Conservation (phyloP, 2,797 vertebrate genomes). For the Spinus olivaceus region DNA sequence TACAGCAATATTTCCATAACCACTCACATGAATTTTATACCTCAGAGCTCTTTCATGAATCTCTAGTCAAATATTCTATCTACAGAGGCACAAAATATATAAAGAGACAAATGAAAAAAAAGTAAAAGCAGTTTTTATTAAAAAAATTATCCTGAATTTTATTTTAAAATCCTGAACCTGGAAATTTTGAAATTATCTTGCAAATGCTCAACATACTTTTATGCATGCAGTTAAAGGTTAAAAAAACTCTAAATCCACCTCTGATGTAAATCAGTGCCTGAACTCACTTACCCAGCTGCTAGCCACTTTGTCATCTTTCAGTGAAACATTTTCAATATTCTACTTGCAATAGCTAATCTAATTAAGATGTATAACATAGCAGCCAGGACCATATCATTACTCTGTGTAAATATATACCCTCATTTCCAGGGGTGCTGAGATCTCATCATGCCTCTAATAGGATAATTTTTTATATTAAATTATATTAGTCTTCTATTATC, state of each 20-base stretch:
- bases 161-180: background rate
- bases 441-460: background rate
- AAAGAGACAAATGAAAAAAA: background rate
- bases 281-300: background rate
- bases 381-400: background rate
- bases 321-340: background rate
- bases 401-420: conserved; percentile 7
- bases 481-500: background rate
- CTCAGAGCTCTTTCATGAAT: background rate
- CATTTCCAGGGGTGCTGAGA: conserved; percentile 19
- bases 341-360: conserved; percentile 1
- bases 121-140: background rate
- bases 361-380: conserved; percentile 3
- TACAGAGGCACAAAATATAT: background rate
- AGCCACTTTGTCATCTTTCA: background rate
- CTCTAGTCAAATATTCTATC: background rate
- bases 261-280: background rate
- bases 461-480: conserved; percentile 23
- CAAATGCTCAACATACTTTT: background rate
- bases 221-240: background rate
- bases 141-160: background rate
- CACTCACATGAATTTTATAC: background rate
- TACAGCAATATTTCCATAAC: background rate
- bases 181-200: background rate
- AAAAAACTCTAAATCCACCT: background rate